phyloP scores from a whole-genome alignment of 1,140 invertebrate genomes.

The Gryon sp. region DNA sequence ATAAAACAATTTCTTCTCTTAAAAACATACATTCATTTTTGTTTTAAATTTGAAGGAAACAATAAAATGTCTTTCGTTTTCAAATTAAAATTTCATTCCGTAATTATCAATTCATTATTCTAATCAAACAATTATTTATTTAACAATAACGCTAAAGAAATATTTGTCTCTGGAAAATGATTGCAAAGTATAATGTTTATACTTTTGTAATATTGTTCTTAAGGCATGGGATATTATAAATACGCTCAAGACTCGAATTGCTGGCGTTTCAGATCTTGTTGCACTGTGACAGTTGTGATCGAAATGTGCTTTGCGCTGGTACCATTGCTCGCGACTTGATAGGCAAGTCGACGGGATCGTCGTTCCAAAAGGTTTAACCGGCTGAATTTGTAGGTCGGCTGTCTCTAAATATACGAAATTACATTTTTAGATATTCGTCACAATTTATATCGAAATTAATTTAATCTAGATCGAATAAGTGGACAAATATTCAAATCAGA shows the following conservation, averaged over 20 bases:
- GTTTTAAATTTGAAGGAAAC: too few relatives aligned
- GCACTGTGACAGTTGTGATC: constrained; percentile 68
- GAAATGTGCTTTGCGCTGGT: constrained; percentile 67
- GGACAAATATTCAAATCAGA: not conserved
- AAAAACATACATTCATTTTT: too few relatives aligned
- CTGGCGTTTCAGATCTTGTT: constrained; percentile 67
- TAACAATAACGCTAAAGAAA: too few relatives aligned
- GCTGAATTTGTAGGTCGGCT: constrained; percentile 58
- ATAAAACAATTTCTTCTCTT: too few relatives aligned
- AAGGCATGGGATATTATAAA: too few relatives aligned
- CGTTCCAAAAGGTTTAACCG: constrained; percentile 57
- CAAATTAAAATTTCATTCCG: too few relatives aligned
- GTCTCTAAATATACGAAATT: constrained; percentile 65
- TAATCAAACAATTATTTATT: too few relatives aligned
- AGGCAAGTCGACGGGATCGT: constrained; percentile 58
- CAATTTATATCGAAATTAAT: constrained; percentile 5
- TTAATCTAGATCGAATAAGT: constrained; percentile 23
- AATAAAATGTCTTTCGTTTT: too few relatives aligned
- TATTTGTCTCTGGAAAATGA: too few relatives aligned
- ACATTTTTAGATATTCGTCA: constrained; percentile 40
- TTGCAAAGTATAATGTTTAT: too few relatives aligned
- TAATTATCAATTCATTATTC: too few relatives aligned
- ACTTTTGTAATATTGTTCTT: too few relatives aligned
- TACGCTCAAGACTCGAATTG: constrained; percentile 64
- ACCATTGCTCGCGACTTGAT: constrained; percentile 59